A percentile compares a stretch with the other conserved stretches of the same genome.
Conservation (phyloP, 2,797 vertebrate species). For the Coluber constrictor region DNA sequence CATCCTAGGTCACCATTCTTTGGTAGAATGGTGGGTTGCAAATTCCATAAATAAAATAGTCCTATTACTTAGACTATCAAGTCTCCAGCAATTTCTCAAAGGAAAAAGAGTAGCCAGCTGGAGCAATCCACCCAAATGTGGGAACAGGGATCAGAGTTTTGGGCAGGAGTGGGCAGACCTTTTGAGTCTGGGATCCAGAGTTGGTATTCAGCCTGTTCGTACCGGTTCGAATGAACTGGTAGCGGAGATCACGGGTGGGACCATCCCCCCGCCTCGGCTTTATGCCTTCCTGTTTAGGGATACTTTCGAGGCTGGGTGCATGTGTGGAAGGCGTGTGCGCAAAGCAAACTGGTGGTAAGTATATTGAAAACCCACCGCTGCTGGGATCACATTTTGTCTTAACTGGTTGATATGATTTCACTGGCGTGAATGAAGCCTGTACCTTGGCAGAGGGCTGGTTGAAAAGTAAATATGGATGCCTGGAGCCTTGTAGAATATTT, state of each 20-base stretch:
- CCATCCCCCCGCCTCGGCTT: too few relatives aligned
- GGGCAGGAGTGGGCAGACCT: not conserved
- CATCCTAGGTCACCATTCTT: not conserved
- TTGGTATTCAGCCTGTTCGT: too few relatives aligned
- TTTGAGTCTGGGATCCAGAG: not conserved
- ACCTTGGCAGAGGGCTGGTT: not conserved
- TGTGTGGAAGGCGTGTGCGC: too few relatives aligned
- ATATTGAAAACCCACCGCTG: too few relatives aligned
- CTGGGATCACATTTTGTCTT: not conserved
- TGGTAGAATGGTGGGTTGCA: not conserved
- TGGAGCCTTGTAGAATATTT: not conserved
- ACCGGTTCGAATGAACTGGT: too few relatives aligned
- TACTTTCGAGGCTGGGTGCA: too few relatives aligned
- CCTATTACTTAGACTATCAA: not conserved
- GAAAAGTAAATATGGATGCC: not conserved
- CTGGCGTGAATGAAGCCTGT: not conserved
- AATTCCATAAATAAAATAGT: not conserved
- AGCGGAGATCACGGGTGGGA: too few relatives aligned
- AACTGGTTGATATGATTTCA: not conserved
- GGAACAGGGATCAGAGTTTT: not conserved
- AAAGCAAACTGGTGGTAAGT: too few relatives aligned
- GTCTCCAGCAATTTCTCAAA: not conserved
- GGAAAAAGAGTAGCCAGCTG: not conserved
- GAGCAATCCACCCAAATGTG: not conserved
- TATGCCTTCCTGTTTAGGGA: too few relatives aligned